Evolutionary conservation across 1,140 invertebrate species (phyloP).

Genomic region (Hylaeus volcanicus): DNA sequence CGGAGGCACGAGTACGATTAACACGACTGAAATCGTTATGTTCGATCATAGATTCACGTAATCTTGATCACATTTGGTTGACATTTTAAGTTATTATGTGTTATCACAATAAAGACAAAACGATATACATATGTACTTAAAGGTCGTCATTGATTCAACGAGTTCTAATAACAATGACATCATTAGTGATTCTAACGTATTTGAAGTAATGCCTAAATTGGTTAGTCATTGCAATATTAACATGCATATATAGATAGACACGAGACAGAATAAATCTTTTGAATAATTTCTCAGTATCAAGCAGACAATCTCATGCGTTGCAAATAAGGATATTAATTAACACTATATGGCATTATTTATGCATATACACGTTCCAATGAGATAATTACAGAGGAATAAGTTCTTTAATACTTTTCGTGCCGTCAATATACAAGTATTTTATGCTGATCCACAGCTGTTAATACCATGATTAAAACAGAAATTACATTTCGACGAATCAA

Average conservation of each 20-base stretch:
- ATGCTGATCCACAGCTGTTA: constrained; percentile 2
- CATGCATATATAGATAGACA: too few relatives aligned
- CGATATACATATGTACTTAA: background rate
- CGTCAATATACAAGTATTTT: constrained; percentile 4
- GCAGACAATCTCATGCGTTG: too few relatives aligned
- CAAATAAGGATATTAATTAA: background rate
- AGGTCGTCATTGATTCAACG: background rate
- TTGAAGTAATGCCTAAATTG: background rate
- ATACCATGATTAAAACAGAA: constrained; percentile 2
- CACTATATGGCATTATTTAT: background rate
- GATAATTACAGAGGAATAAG: constrained; percentile 24
- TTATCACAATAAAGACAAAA: constrained; percentile 8
- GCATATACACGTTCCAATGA: background rate
- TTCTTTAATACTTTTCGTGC: background rate
- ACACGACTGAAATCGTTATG: background rate
- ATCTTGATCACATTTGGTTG: background rate
- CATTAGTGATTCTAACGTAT: background rate
- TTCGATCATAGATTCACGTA: background rate
- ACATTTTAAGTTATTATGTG: background rate
- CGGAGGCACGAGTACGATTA: background rate
- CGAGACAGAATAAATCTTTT: too few relatives aligned
- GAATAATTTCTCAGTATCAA: too few relatives aligned
- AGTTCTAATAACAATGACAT: constrained; percentile 18
- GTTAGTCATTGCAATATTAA: background rate
- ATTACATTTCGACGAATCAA: constrained; percentile 18